These are phyloP conservation scores for Salarias fasciatus DNA, from an alignment of 2,797 vertebrate species.

Conservation along the genomic window DNA sequence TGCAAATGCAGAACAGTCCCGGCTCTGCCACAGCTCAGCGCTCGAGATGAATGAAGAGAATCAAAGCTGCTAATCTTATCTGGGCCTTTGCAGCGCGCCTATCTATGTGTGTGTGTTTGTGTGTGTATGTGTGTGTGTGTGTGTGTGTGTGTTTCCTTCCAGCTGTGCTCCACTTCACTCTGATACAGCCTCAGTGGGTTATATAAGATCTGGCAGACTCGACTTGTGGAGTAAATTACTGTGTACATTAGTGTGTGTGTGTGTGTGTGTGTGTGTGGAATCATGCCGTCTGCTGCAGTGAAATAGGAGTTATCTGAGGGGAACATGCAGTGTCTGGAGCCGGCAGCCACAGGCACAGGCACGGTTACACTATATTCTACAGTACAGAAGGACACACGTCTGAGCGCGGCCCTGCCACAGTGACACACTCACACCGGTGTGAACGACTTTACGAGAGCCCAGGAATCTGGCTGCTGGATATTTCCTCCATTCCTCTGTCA, in stretches of 20 bases:
- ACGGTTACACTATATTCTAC: conserved; percentile 9
- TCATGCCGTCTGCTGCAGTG: neutral
- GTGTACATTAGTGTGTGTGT: conserved; percentile 5
- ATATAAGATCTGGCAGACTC: conserved; percentile 49
- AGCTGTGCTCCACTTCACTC: conserved; percentile 30
- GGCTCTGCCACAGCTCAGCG: conserved; percentile 29
- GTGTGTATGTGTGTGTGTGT: too few relatives aligned
- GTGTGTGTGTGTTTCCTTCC: neutral
- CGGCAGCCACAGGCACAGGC: too few relatives aligned
- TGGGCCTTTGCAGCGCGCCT: conserved; percentile 11
- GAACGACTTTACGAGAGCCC: conserved; percentile 51
- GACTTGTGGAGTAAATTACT: conserved; percentile 27
- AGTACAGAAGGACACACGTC: conserved; percentile 9
- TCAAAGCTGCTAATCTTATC: conserved; percentile 51
- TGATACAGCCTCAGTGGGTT: conserved; percentile 36
- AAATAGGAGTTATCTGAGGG: conserved; percentile 12
- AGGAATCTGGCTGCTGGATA: conserved; percentile 67
- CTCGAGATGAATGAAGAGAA: conserved; percentile 51
- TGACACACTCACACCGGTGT: conserved; percentile 44
- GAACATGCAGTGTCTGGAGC: too few relatives aligned
- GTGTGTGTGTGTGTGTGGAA: neutral
- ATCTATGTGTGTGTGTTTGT: too few relatives aligned
- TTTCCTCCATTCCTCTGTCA: conserved; percentile 74
- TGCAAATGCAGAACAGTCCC: conserved; percentile 3
- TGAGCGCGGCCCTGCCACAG: conserved; percentile 21